Evolutionary conservation across 2,113 vertebrate genomes (phyloP), one percentile per base, ranked within the genome.

Genomic region (Garra rufa): DNA sequence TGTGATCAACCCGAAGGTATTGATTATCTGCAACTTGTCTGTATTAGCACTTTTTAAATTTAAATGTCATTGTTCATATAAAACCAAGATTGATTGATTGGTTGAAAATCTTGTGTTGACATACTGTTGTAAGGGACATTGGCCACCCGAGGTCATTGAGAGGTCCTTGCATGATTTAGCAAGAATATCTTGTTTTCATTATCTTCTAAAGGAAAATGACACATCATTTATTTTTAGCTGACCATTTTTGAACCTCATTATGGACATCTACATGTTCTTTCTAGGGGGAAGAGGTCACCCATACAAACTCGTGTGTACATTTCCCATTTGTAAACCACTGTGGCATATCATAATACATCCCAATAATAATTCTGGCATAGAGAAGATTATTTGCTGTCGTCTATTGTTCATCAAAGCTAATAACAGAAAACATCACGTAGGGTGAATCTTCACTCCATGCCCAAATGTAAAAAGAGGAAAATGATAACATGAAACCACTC

Each of bases 391-490:
- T 87, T 69, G 46, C 83, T 83, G 87, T 85, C 13, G 50, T 73
- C 89, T 30, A 92, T 92, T 94, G 92, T 93, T 81, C 88, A 90
- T 76, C 73, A 44, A 90, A 91, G 90, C 82, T 85, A 75, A 88
- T 43, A 26, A 83, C 11, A 81, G 87, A 89, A 93, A 92, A 92
- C 91, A 91, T 91, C 93, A 93, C 91, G 91, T 92, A 91, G 91
- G 91, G 92, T 88, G 85, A 69, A 79, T 67, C 52, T 50, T 75
- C 46, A 48, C 38, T 41, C 44, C 17, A 82, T 55, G 44, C 26
- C 81, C 63, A 43, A 38, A 52, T 34, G 43, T n/a, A 55, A 71
- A 50, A n/a, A 28, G 67, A 48, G 44, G 21, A 38, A 11, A 50
- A 55, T 9, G n/a, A 43, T n/a, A 0, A 43, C 59, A 59, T 43